Percentiles rank a stretch among this genome's conserved stretches.
Evolutionary conservation across 2,797 vertebrate species (phyloP).

Genomic region (Trachops cirrhosus): DNA sequence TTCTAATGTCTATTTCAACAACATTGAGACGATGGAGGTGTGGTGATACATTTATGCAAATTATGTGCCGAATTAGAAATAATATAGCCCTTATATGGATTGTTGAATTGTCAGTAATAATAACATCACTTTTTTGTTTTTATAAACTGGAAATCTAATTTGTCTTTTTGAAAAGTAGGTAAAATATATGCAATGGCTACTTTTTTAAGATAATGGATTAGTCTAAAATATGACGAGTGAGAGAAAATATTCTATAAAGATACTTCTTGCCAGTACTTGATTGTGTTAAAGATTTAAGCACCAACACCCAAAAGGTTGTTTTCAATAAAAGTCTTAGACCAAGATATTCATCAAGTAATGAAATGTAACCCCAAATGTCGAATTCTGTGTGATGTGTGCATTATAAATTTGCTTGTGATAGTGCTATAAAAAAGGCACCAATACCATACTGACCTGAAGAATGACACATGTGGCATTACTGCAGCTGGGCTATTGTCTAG

Average conservation of each 20-base stretch:
- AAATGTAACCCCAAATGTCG: constrained; percentile 13
- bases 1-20: background rate
- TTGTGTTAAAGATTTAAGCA: constrained; percentile 37
- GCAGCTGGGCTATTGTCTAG: constrained; percentile 85
- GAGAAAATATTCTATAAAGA: background rate
- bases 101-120: constrained; percentile 35
- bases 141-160: constrained; percentile 51
- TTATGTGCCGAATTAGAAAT: constrained; percentile 39
- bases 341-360: constrained; percentile 54
- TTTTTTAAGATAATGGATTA: constrained; percentile 42
- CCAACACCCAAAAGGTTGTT: constrained; percentile 24
- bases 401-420: constrained; percentile 36
- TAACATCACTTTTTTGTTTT: constrained; percentile 53
- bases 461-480: constrained; percentile 82
- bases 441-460: constrained; percentile 82
- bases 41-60: background rate
- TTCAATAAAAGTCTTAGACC: constrained; percentile 38
- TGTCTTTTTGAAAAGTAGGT: background rate
- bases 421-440: background rate
- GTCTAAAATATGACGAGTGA: background rate
- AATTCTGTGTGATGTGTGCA: background rate
- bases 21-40: background rate
- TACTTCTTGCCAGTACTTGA: constrained; percentile 14
- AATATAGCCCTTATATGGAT: constrained; percentile 30
- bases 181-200: constrained; percentile 19